Evolutionary conservation across 2,888 invertebrate species (phyloP).

Genomic region (Temnothorax rugatulus): DNA sequence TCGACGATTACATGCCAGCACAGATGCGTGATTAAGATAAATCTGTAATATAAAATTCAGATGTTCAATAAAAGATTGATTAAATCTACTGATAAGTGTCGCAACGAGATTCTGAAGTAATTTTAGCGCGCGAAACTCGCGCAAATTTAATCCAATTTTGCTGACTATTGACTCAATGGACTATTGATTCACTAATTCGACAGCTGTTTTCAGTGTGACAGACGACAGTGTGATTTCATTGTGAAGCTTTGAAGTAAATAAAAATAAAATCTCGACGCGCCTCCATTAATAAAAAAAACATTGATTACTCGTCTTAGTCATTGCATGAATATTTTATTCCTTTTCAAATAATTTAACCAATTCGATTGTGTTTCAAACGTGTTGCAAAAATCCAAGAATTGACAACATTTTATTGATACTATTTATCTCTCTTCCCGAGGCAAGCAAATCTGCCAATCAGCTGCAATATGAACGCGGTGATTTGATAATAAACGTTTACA

Average conservation of each 20-base stretch:
- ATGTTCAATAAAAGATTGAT: background rate
- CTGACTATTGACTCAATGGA: background rate
- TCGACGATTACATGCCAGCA: background rate
- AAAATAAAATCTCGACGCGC: background rate
- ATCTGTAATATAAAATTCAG: constrained; percentile 9
- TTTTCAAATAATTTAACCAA: background rate
- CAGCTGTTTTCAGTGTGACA: background rate
- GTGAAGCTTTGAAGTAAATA: background rate
- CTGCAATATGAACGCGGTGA: background rate
- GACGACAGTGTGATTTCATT: background rate
- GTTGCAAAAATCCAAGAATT: background rate
- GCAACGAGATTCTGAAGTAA: background rate
- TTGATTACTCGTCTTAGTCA: no score
- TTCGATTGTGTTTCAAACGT: background rate
- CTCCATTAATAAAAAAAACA: background rate
- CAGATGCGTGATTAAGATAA: background rate
- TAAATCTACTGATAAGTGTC: background rate
- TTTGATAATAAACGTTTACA: background rate
- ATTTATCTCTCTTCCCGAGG: background rate
- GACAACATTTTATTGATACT: background rate
- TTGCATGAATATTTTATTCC: background rate
- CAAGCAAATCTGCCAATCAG: background rate
- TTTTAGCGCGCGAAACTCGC: constrained; percentile 1
- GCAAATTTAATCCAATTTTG: constrained; percentile 4
- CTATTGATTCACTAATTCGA: background rate